Conservation (phyloP, 2,797 vertebrate genomes). For the Amblyopsis hoosieri region DNA sequence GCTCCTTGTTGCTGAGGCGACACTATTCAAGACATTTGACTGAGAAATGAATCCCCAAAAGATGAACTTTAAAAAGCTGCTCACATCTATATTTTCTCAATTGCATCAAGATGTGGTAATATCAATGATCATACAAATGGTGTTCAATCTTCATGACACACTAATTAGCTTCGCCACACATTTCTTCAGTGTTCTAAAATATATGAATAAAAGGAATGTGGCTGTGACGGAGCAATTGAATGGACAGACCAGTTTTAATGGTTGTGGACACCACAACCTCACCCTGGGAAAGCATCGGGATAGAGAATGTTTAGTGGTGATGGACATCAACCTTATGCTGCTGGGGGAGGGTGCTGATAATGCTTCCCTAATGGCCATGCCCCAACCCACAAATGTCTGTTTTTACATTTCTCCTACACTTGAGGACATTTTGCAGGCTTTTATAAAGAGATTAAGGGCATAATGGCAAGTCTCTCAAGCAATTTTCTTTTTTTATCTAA, state of each 20-base stretch:
- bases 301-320: conserved; percentile 25
- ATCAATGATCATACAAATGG: no score
- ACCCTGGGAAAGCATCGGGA: conserved; percentile 21
- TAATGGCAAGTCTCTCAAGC: conserved; percentile 23
- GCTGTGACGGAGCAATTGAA: conserved; percentile 48
- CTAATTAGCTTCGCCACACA: no score
- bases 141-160: no score
- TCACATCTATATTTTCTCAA: conserved; percentile 67
- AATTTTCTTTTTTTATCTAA: conserved; percentile 31
- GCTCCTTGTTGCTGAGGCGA: conserved; percentile 57
- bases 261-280: conserved; percentile 44
- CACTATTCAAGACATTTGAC: conserved; percentile 71
- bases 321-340: conserved; percentile 71
- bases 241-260: conserved; percentile 49
- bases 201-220: conserved; percentile 12
- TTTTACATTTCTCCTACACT: conserved; percentile 46
- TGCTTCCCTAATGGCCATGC: conserved; percentile 27
- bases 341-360: conserved; percentile 41
- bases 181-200: no score
- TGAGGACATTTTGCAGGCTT: conserved; percentile 35
- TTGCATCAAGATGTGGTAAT: no score
- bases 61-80: conserved; percentile 57
- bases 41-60: conserved; percentile 35
- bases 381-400: conserved; percentile 29
- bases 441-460: conserved; percentile 16